A percentile compares a stretch with the other conserved stretches of the same genome.
Conservation (phyloP, 2,888 invertebrate species). For the Polyploca ridens region DNA sequence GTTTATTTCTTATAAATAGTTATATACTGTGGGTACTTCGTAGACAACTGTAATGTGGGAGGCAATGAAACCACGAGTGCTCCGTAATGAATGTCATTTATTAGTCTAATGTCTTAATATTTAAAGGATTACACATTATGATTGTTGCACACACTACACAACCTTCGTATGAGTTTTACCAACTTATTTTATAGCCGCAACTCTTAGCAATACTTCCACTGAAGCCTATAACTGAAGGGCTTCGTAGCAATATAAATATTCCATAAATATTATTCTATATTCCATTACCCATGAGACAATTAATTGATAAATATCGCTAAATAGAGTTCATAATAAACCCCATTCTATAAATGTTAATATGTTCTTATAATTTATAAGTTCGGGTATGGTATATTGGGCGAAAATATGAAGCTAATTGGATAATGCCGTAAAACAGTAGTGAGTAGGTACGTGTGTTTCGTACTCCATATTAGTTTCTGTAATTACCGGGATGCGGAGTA, state of each 20-base stretch:
- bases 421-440: constrained; percentile 51
- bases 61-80: too few relatives aligned
- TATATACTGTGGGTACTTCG: too few relatives aligned
- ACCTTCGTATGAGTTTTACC: too few relatives aligned
- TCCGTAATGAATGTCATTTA: too few relatives aligned
- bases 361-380: constrained; percentile 38
- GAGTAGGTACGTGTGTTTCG: constrained; percentile 19
- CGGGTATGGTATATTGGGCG: constrained; percentile 10
- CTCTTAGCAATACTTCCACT: too few relatives aligned
- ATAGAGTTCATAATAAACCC: neutral
- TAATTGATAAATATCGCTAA: neutral
- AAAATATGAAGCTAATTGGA: constrained; percentile 49
- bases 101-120: too few relatives aligned
- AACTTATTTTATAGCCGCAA: too few relatives aligned
- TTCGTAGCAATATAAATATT: neutral
- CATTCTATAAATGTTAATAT: neutral
- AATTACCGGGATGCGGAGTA: constrained; percentile 45
- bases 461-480: constrained; percentile 48
- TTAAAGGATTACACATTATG: too few relatives aligned
- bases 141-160: too few relatives aligned
- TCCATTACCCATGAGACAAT: neutral
- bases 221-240: too few relatives aligned
- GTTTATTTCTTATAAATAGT: too few relatives aligned
- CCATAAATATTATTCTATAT: neutral
- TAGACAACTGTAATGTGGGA: too few relatives aligned